Evolutionary conservation across 2,888 invertebrate species (phyloP).

Genomic region (Argyresthia goedartella): DNA sequence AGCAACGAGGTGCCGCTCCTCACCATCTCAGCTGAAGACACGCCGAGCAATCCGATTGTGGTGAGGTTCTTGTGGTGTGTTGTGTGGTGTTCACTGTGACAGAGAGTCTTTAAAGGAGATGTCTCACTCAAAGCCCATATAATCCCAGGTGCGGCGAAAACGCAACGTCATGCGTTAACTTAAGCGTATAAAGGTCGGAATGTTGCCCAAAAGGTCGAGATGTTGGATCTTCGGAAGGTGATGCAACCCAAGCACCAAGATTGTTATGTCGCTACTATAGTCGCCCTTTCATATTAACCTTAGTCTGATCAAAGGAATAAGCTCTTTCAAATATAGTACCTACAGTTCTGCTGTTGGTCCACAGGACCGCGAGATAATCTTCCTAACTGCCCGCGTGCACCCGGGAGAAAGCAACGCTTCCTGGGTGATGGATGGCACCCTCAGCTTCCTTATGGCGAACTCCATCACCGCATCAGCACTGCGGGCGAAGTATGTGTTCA

Average conservation of each 20-base stretch:
- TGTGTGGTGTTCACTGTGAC: background rate
- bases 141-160: no score
- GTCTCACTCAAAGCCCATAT: no score
- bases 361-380: constrained; percentile 76
- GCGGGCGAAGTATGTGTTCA: constrained; percentile 82
- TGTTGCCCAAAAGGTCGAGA: no score
- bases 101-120: no score
- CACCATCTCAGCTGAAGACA: constrained; percentile 78
- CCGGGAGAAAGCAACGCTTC: constrained; percentile 91
- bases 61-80: constrained; percentile 43
- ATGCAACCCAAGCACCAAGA: no score
- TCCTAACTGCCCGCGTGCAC: constrained; percentile 85
- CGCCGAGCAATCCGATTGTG: constrained; percentile 64
- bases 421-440: constrained; percentile 89
- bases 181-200: no score
- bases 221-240: no score
- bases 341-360: constrained; percentile 11
- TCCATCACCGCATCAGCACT: constrained; percentile 70
- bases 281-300: no score
- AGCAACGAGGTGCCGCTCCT: constrained; percentile 81
- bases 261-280: no score
- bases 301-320: no score
- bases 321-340: background rate
- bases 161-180: no score
- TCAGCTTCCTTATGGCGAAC: constrained; percentile 74